Evolutionary conservation across 2,113 vertebrate genomes (phyloP).

Genomic region (Toxostoma redivivum): DNA sequence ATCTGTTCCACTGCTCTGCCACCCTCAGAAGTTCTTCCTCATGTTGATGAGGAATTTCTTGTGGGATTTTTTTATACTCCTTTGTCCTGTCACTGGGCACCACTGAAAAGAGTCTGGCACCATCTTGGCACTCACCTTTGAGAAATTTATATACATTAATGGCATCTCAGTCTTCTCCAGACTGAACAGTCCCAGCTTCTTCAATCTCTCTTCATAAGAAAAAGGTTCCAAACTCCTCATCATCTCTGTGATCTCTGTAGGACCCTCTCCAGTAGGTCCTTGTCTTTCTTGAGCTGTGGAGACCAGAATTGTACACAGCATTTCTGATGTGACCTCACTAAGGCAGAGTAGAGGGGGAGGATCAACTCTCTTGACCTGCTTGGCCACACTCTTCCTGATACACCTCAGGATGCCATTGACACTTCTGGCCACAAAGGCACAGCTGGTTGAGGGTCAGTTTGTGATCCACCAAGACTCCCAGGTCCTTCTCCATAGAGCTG

Average conservation of each 20-base stretch:
- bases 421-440: no score
- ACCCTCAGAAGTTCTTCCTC: background rate
- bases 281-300: background rate
- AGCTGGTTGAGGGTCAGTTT: background rate
- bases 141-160: background rate
- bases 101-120: background rate
- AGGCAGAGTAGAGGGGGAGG: background rate
- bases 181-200: background rate
- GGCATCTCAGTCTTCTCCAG: background rate
- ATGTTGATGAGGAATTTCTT: background rate
- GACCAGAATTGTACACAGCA: background rate
- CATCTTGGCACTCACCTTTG: background rate
- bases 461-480: background rate
- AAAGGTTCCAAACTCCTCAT: background rate
- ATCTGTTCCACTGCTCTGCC: background rate
- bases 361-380: background rate
- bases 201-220: background rate
- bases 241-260: background rate
- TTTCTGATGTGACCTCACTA: background rate
- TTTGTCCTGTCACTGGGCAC: background rate
- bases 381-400: background rate
- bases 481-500: background rate
- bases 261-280: background rate
- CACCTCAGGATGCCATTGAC: fast-evolving
- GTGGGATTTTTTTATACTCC: background rate